Base-by-base conservation (phyloP, 2,888 invertebrate species). In the Torymus aiolomorphi region DNA sequence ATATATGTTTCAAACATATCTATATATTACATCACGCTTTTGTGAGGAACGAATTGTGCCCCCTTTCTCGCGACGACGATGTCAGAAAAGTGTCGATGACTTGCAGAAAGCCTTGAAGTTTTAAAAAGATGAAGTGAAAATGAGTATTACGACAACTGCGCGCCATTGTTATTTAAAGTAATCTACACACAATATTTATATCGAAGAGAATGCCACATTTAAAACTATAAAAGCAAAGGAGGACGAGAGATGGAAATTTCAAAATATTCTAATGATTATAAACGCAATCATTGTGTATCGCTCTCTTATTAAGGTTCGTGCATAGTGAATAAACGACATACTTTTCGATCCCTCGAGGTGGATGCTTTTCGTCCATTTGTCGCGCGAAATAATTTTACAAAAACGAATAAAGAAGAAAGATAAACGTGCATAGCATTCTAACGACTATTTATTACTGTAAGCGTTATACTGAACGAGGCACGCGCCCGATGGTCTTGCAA, bases 291-390 rank as follows among this genome's bases (percentile, higher is more conserved):
- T 83, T 83, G 79, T 82, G 83, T 86, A 84, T 84, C 84, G 84
- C 86, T 85, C 83, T 84, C 84, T 85, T 82, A 84, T 83, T 83
- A 85, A 86, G 84, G 81, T 85, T 83, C 81, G 84, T 86, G 86
- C 84, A 85, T 86, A 86, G 82, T 66, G 69, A 85, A 84, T 42
- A 42, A 78, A 42, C n/a, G 72, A 75, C 77, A 65, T 59, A 16
- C 72, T 75, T 75, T 57, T 66, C 49, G 20, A 62, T 18, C 24
- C 67, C 74, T 69, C 54, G 69, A 77, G 69, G n/a, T 61, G 42
- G 12, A 42, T 52, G 61, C 70, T 63, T 75, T 73, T 73, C 66
- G 57, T 66, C 42, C 49, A 63, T 72, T 70, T 20, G 51, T 52
- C 13, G 18, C n/a, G 2, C 10, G 10, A 52, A 52, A 42, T 42